These are phyloP conservation scores for Drosophila sucinea DNA, from an alignment of 1,140 invertebrate species.

Conservation along the genomic window DNA sequence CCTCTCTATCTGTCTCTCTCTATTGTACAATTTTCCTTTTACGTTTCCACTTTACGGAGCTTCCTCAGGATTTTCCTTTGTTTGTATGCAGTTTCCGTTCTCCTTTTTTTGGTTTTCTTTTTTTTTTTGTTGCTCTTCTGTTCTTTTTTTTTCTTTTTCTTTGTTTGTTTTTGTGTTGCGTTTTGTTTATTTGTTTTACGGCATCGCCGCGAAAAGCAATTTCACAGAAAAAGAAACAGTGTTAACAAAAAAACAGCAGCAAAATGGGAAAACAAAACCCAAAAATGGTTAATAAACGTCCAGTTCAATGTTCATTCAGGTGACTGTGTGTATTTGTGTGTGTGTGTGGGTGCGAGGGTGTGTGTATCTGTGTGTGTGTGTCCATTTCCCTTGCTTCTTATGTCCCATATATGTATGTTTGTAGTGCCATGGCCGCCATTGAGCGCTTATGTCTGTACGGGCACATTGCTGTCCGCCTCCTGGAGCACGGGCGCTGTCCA, in stretches of 20 bases:
- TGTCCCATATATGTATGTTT: neutral
- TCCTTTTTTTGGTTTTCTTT: neutral
- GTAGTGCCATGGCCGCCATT: neutral
- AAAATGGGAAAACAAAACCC: conserved; percentile 10
- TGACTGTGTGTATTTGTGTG: conserved; percentile 14
- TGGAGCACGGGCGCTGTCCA: conserved; percentile 75
- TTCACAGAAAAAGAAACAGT: conserved; percentile 27
- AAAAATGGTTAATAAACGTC: conserved; percentile 61
- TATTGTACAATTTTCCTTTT: conserved; percentile 28
- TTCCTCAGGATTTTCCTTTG: conserved; percentile 3
- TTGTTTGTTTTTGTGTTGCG: conserved; percentile 44
- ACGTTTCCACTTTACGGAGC: conserved; percentile 40
- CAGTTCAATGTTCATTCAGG: conserved; percentile 28
- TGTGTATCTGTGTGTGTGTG: conserved; percentile 16
- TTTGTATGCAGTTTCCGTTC: conserved; percentile 25
- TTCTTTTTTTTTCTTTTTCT: conserved; percentile 8
- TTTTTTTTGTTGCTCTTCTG: conserved; percentile 17
- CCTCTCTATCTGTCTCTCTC: neutral
- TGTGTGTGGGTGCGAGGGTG: conserved; percentile 1
- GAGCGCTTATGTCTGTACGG: conserved; percentile 77
- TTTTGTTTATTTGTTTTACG: conserved; percentile 62
- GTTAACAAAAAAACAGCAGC: neutral
- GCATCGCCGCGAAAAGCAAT: conserved; percentile 53
- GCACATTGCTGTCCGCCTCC: conserved; percentile 79
- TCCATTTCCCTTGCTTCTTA: conserved; percentile 15